Evolutionary conservation across 2,113 vertebrate species (phyloP).

Genomic region (Perca fluviatilis): DNA sequence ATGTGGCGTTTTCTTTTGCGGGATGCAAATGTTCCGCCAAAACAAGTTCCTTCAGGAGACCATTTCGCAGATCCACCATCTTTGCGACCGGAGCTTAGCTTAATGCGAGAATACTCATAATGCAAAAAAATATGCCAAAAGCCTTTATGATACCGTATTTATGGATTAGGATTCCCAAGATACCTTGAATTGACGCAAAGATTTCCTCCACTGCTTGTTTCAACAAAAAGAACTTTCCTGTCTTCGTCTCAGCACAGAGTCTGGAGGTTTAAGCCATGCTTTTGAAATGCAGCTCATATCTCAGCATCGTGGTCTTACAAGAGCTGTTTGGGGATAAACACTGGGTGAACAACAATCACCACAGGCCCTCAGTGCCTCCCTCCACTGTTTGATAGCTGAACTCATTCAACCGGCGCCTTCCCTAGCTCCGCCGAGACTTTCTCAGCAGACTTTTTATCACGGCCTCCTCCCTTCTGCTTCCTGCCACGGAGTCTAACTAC

Average conservation of each 20-base stretch:
- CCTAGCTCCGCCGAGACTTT: slow-evolving; percentile 53
- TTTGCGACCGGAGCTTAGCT: no score
- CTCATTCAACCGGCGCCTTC: slow-evolving; percentile 57
- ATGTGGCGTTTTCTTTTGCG: no score
- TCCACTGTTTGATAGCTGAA: slow-evolving; percentile 52
- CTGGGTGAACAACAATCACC: slow-evolving; percentile 62
- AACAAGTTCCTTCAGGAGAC: no score
- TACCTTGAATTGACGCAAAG: slow-evolving; percentile 6
- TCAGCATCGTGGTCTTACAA: slow-evolving; percentile 29
- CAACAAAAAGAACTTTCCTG: slow-evolving; percentile 5
- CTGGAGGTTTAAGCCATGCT: background rate
- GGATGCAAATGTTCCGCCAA: no score
- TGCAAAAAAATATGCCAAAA: background rate
- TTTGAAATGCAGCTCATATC: slow-evolving; percentile 65
- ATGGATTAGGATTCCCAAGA: slow-evolving; percentile 5
- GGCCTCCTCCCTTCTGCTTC: slow-evolving; percentile 42
- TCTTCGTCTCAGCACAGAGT: slow-evolving; percentile 15
- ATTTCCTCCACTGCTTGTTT: slow-evolving; percentile 21
- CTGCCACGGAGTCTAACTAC: slow-evolving; percentile 61
- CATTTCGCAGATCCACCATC: no score
- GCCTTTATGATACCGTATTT: background rate
- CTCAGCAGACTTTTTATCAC: slow-evolving; percentile 51
- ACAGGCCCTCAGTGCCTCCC: slow-evolving; percentile 42
- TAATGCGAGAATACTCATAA: no score
- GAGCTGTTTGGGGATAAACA: slow-evolving; percentile 46